Conservation (phyloP, 2,113 vertebrate species). For the Melanotaenia duboulayi region DNA sequence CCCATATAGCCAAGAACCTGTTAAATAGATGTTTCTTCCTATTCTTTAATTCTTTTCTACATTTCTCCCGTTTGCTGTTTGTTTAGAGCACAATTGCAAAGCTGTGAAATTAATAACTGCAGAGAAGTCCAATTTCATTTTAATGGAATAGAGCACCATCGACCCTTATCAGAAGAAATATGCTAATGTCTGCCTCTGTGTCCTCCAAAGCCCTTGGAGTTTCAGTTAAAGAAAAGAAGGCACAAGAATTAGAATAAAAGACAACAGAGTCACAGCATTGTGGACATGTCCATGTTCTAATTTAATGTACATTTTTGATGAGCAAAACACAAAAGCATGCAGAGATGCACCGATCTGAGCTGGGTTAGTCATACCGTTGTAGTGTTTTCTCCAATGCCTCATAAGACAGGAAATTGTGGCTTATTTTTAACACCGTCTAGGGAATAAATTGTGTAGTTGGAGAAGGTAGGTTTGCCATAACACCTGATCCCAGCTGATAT, state of each 20-base stretch:
- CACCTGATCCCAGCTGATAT: constrained; percentile 26
- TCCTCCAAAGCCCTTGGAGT: constrained; percentile 45
- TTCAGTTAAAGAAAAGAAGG: constrained; percentile 30
- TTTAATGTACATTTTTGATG: neutral
- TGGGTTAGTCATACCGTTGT: constrained; percentile 1
- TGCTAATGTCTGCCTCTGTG: constrained; percentile 60
- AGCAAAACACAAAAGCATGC: neutral
- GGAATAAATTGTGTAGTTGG: constrained; percentile 15
- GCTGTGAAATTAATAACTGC: constrained; percentile 67
- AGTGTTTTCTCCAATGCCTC: constrained; percentile 7
- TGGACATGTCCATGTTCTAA: constrained; percentile 10
- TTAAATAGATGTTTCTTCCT: neutral
- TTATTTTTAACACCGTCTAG: constrained; percentile 43
- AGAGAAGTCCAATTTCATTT: constrained; percentile 67
- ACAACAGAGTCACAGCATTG: constrained; percentile 19
- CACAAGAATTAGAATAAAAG: constrained; percentile 39
- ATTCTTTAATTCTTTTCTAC: constrained; percentile 13
- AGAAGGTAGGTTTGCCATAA: constrained; percentile 3
- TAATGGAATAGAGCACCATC: constrained; percentile 67
- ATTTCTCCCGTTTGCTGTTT: constrained; percentile 49
- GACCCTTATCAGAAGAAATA: constrained; percentile 69
- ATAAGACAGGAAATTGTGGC: constrained; percentile 33
- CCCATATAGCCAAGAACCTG: neutral
- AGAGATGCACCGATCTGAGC: constrained; percentile 2
- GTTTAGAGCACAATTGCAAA: constrained; percentile 50